Evolutionary conservation across 2,797 vertebrate species (phyloP).

Genomic region (Oryzias sinensis): DNA sequence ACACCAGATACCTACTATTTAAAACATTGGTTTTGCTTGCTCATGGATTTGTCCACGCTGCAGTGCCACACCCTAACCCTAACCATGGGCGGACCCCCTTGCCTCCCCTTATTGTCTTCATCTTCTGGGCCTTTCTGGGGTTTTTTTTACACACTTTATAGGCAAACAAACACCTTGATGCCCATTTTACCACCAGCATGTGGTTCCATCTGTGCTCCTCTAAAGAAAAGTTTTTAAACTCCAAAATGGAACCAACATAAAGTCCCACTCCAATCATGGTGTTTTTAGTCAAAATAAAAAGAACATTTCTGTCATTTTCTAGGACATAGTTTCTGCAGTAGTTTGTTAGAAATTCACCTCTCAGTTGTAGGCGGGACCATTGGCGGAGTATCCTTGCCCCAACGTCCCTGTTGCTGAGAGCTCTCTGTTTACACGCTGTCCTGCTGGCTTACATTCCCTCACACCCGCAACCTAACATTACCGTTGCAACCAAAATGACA

Average conservation of each 20-base stretch:
- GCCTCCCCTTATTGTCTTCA: constrained; percentile 20
- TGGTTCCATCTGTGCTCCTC: constrained; percentile 64
- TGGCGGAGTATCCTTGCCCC: too few species aligned
- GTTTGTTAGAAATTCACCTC: too few species aligned
- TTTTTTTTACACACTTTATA: constrained; percentile 69
- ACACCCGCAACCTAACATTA: too few species aligned
- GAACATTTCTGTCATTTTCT: too few species aligned
- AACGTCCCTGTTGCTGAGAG: too few species aligned
- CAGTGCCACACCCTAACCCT: constrained; percentile 63
- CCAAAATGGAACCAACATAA: constrained; percentile 57
- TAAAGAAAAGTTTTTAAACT: constrained; percentile 68
- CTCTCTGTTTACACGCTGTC: too few species aligned
- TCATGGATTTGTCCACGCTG: constrained; percentile 76
- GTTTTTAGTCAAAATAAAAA: too few species aligned
- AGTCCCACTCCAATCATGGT: too few species aligned
- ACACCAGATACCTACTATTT: constrained; percentile 83
- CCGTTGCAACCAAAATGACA: too few species aligned
- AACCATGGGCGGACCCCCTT: constrained; percentile 44
- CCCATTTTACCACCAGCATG: constrained; percentile 62
- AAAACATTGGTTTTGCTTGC: constrained; percentile 81
- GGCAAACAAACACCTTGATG: constrained; percentile 73
- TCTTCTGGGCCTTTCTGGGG: constrained; percentile 32
- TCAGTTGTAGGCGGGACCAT: too few species aligned
- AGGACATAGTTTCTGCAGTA: too few species aligned
- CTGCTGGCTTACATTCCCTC: too few species aligned